A percentile compares a stretch with the other conserved stretches of the same genome.
Conservation (phyloP, 2,797 vertebrate genomes). For the Lindbergichthys nudifrons region DNA sequence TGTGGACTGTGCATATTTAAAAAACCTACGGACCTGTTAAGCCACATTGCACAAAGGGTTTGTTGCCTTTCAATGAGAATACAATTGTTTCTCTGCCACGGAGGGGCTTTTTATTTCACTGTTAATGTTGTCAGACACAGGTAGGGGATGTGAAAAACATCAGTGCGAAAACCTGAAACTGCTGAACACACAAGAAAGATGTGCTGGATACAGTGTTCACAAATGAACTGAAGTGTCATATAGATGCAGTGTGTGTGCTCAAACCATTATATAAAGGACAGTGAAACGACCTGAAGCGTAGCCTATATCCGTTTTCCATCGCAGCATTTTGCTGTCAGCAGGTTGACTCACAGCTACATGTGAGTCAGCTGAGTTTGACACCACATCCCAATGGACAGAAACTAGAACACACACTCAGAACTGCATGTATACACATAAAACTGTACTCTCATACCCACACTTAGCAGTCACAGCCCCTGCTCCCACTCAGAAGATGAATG, state of each 20-base stretch:
- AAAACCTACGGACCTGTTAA: conserved; percentile 19
- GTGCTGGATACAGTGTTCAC: conserved; percentile 9
- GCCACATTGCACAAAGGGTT: conserved; percentile 17
- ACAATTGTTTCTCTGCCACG: conserved; percentile 12
- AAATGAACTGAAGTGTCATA: conserved; percentile 19
- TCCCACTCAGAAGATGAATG: conserved; percentile 44
- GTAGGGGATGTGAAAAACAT: conserved; percentile 23
- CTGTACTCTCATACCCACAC: conserved; percentile 1
- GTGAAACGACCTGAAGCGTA: conserved; percentile 54
- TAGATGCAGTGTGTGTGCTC: conserved; percentile 19
- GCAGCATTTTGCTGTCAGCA: conserved; percentile 67
- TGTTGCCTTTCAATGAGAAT: conserved; percentile 45
- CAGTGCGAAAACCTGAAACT: conserved; percentile 31
- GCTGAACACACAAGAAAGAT: conserved; percentile 32
- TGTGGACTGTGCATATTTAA: conserved; percentile 41
- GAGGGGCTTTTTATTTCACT: conserved; percentile 9
- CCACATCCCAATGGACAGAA: conserved; percentile 47
- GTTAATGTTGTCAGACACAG: conserved; percentile 36
- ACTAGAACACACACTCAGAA: conserved; percentile 17
- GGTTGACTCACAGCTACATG: conserved; percentile 59
- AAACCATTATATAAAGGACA: conserved; percentile 50
- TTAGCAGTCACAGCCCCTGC: conserved; percentile 8
- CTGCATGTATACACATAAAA: too few relatives aligned
- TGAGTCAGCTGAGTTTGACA: conserved; percentile 72
- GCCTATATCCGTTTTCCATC: conserved; percentile 35